A percentile compares a stretch with the other conserved stretches of the same genome.
These are phyloP conservation scores for Bufo gargarizans DNA, from an alignment of 2,113 vertebrate genomes.

Conservation along the genomic window DNA sequence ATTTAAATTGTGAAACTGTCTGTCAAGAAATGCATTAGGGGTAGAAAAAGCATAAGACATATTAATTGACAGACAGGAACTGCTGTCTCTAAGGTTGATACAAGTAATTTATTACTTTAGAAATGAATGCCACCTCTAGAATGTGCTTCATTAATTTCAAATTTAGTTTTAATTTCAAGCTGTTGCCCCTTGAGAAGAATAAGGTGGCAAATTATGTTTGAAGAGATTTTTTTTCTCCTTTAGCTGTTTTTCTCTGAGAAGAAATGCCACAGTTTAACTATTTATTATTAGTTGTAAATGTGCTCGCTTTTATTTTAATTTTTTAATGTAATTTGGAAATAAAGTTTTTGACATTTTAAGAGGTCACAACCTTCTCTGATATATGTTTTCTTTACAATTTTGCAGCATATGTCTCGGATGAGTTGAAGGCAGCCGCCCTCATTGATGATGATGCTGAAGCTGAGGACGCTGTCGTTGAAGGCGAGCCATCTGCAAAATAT, in stretches of 20 bases:
- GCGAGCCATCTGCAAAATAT: constrained; percentile 89
- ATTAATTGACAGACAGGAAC: constrained; percentile 99
- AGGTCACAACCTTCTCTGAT: constrained; percentile 66
- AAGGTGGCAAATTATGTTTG: constrained; percentile 99
- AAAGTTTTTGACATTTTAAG: constrained; percentile 43
- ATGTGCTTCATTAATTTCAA: constrained; percentile 99
- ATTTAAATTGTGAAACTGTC: constrained; percentile 99
- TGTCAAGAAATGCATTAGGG: constrained; percentile 98
- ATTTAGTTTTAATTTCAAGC: constrained; percentile 99
- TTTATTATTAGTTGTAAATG: constrained; percentile 76
- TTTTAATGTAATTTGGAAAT: constrained; percentile 46
- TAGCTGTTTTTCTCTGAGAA: constrained; percentile 71
- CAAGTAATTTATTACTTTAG: constrained; percentile 99
- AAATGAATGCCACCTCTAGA: constrained; percentile 99
- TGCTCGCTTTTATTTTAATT: constrained; percentile 57
- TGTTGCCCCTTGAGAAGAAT: constrained; percentile 99
- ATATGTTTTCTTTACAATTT: constrained; percentile 42
- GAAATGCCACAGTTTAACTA: constrained; percentile 78
- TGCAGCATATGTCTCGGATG: constrained; percentile 93
- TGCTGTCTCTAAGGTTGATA: constrained; percentile 99
- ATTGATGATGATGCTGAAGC: constrained; percentile 87
- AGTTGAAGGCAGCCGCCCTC: constrained; percentile 90
- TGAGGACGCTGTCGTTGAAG: constrained; percentile 84
- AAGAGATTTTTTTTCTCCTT: constrained; percentile 83
- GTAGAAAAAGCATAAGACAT: constrained; percentile 97